Evolutionary conservation across 2,113 vertebrate species (phyloP).

Genomic region (Neomonachus schauinslandi): DNA sequence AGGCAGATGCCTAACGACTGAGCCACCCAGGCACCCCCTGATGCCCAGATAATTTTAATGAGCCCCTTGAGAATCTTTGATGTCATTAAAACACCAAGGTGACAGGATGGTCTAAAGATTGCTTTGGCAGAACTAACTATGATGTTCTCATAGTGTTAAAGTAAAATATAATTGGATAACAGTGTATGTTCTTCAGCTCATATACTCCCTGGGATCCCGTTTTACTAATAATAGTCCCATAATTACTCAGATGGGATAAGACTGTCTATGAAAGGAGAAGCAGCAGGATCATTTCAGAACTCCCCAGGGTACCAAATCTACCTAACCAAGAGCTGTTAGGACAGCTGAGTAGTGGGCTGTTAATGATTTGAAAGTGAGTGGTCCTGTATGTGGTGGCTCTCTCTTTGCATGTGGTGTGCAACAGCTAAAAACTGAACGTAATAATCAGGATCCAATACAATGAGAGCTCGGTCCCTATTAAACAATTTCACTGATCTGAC

Average conservation of each 20-base stretch:
- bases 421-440: neutral
- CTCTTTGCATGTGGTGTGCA: rapidly evolving
- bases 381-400: neutral
- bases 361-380: neutral
- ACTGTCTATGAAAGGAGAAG: neutral
- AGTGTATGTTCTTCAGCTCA: neutral
- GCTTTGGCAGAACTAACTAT: neutral
- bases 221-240: neutral
- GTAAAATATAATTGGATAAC: neutral
- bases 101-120: neutral
- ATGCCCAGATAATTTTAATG: neutral
- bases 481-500: neutral
- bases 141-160: neutral
- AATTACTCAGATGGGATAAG: neutral
- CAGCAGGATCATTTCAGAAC: neutral
- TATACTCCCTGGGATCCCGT: neutral
- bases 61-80: neutral
- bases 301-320: neutral
- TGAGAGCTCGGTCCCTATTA: neutral
- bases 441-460: neutral
- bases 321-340: neutral
- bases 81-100: neutral
- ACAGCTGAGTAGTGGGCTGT: neutral
- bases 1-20: too few relatives aligned
- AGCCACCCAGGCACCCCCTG: too few relatives aligned